These are phyloP conservation scores for Porphyrio hochstetteri DNA, from an alignment of 2,113 vertebrate species.

Conservation along the genomic window DNA sequence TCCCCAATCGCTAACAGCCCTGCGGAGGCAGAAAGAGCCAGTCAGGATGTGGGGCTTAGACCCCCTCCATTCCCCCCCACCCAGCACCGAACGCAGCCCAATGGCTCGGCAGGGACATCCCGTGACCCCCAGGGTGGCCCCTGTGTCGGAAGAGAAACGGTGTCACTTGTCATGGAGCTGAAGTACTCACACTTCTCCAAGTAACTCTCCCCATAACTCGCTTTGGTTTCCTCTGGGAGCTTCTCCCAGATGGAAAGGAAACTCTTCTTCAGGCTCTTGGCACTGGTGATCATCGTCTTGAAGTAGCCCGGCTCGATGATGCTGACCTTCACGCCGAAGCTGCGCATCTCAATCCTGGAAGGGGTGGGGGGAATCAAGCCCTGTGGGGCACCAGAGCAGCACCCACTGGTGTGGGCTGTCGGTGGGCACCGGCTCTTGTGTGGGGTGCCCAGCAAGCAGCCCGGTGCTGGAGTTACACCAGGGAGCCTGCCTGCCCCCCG, in stretches of 20 bases:
- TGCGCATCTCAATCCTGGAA: constrained; percentile 69
- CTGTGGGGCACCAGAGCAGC: rapidly evolving
- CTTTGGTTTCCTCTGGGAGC: constrained; percentile 69
- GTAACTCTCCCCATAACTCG: constrained; percentile 74
- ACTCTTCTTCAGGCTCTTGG: rapidly evolving
- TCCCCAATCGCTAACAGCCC: rapidly evolving
- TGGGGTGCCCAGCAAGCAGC: rapidly evolving
- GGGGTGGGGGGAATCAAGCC: background rate
- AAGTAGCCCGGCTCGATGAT: constrained; percentile 75
- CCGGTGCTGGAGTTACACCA: rapidly evolving
- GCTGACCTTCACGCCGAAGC: constrained; percentile 72
- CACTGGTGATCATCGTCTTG: constrained; percentile 11
- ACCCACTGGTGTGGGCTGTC: rapidly evolving
- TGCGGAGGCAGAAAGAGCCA: background rate
- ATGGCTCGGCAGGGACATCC: rapidly evolving
- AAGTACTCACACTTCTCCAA: constrained; percentile 63
- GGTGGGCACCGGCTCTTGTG: rapidly evolving
- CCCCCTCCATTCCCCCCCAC: rapidly evolving
- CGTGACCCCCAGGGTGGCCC: rapidly evolving
- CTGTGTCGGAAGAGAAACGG: background rate
- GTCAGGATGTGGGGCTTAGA: background rate
- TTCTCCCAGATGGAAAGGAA: constrained; percentile 53
- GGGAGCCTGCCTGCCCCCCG: rapidly evolving
- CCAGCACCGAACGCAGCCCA: rapidly evolving
- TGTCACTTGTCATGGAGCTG: too few relatives aligned